These are phyloP conservation scores for honey bee (Apis mellifera) DNA, from an alignment of 1,140 invertebrate species.

Conservation along the genomic window DNA sequence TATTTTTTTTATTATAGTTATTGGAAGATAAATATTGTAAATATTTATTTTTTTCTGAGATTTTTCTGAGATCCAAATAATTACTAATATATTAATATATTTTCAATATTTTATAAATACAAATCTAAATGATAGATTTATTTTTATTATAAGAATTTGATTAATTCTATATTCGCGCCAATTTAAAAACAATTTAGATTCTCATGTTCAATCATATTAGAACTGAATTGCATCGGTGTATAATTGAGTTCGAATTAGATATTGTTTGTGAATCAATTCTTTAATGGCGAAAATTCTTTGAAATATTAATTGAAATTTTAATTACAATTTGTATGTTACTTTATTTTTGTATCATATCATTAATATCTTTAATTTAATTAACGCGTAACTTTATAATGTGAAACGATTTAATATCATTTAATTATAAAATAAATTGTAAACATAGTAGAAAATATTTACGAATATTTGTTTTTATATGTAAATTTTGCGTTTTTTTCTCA, in stretches of 20 bases:
- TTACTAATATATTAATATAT: no score
- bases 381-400: not conserved
- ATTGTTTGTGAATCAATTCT: not conserved
- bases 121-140: no score
- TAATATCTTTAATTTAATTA: not conserved
- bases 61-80: no score
- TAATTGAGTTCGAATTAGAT: slow-evolving; percentile 19
- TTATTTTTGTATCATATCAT: not conserved
- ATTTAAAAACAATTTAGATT: not conserved
- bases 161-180: not conserved
- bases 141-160: not conserved
- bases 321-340: not conserved
- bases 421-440: not conserved
- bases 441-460: not conserved
- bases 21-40: no score
- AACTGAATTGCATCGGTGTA: not conserved
- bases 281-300: not conserved
- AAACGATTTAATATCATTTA: not conserved
- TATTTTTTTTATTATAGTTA: no score
- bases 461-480: not conserved
- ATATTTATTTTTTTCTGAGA: no score
- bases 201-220: not conserved
- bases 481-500: not conserved
- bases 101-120: no score
- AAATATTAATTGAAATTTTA: not conserved